Percentiles rank a stretch among this genome's conserved stretches.
These are phyloP conservation scores for Abramis brama DNA, from an alignment of 2,113 vertebrate genomes.

Conservation along the genomic window DNA sequence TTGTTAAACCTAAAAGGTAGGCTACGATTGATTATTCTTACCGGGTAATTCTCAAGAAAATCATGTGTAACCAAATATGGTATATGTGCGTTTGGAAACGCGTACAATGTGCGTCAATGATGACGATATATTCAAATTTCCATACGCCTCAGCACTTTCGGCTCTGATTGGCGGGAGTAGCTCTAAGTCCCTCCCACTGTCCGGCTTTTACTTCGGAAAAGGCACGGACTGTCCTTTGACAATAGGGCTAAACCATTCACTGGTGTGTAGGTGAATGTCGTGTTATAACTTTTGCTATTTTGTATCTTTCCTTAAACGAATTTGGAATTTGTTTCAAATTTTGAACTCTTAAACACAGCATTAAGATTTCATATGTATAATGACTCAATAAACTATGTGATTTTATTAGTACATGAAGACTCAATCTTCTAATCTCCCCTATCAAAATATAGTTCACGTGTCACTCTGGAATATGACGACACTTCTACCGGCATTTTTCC, in stretches of 20 bases:
- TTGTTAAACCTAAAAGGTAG: not conserved
- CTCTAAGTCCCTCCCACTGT: not conserved
- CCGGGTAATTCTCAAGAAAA: not conserved
- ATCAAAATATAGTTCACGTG: not conserved
- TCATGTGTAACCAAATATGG: not conserved
- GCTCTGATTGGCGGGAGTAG: not conserved
- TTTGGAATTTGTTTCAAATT: not conserved
- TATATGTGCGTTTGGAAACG: not conserved
- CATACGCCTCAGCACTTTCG: not conserved
- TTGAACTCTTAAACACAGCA: fast-evolving
- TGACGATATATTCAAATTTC: not conserved
- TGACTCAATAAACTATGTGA: not conserved
- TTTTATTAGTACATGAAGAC: not conserved
- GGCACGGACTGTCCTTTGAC: not conserved
- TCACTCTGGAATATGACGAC: not conserved
- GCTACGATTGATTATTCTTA: not conserved
- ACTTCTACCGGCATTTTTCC: conserved; percentile 31
- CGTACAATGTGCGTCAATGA: conserved; percentile 1
- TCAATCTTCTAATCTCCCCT: not conserved
- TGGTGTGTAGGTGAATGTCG: not conserved
- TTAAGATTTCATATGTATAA: not conserved
- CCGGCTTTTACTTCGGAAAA: not conserved
- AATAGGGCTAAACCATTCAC: not conserved
- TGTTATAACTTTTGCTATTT: not conserved
- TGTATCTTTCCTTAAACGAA: not conserved